A percentile compares a stretch with the other conserved stretches of the same genome.
phyloP scores from a whole-genome alignment of 2,888 invertebrate species.

The Xiphydria camelus region DNA sequence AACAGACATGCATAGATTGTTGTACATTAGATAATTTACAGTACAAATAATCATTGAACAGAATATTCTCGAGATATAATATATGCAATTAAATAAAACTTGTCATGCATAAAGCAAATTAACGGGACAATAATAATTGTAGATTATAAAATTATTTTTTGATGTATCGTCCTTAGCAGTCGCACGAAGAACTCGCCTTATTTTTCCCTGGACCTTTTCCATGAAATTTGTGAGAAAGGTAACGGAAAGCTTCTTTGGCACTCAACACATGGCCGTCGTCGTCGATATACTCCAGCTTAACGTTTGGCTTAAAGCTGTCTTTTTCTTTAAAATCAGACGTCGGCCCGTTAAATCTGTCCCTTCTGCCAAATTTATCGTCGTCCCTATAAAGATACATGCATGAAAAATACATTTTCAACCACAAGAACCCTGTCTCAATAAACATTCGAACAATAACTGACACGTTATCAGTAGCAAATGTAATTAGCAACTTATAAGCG shows the following conservation, averaged over 20 bases:
- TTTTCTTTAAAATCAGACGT: constrained; percentile 92
- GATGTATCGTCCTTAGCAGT: no score
- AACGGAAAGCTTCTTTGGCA: constrained; percentile 95
- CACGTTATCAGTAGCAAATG: background rate
- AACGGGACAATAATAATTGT: background rate
- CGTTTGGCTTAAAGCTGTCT: constrained; percentile 85
- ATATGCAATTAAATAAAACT: background rate
- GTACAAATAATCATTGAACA: background rate
- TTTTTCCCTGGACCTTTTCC: constrained; percentile 99
- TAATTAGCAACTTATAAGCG: background rate
- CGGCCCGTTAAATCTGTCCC: constrained; percentile 81
- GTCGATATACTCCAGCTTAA: constrained; percentile 96
- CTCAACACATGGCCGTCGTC: constrained; percentile 91
- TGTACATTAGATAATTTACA: background rate
- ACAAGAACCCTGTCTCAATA: background rate
- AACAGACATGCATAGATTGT: background rate
- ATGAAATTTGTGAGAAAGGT: constrained; percentile 97
- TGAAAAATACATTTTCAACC: background rate
- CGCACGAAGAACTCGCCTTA: constrained; percentile 71
- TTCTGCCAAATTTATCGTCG: constrained; percentile 75
- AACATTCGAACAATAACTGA: background rate
- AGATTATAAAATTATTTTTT: background rate
- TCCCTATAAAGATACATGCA: constrained; percentile 60
- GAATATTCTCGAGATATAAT: background rate
- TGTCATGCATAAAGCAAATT: background rate